Evolutionary conservation across 2,113 vertebrate genomes (phyloP), one percentile per base, ranked within the genome.

Genomic region (Grammomys dolichurus): DNA sequence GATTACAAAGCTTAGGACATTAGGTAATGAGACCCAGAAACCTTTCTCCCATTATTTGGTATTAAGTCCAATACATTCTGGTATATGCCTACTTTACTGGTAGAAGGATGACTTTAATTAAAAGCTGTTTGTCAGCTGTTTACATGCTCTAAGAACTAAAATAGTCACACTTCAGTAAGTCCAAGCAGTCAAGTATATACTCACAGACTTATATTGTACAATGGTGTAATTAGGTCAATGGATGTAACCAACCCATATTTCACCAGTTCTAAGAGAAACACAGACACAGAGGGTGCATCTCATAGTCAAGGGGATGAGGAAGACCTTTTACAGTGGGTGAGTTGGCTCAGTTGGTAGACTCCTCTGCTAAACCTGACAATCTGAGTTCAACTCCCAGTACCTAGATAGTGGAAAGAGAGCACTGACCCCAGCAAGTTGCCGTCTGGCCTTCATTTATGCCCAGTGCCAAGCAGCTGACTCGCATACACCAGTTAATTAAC

Each of bases 1-100:
- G 86, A 85, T 91, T 96, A 96, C 58, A 90, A 91, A 95, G 73
- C 82, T 89, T 58, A 58, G 69, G 69, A 88, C 91, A 75, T 94
- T 90, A 84, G 9, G n/a, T 69, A 24, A 70, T 48, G 7, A 78
- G 63, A 94, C 75, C 76, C 65, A 81, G 33, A n/a, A 91, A 82
- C 26, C 72, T 97, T 97, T 31, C 93, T 77, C 95, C 95, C 67
- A 78, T 76, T 24, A 26, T 54, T 96, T 93, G 12, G 0, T 60
- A 28, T 24, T 87, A 95, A 86, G 63, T 84, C 70, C 22, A 48
- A 31, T 48, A 70, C 86, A 91, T 78, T 90, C 51, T 58, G 63
- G 28, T 36, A 11, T 76, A 56, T 70, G 84, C 22, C 72, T n/a
- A 89, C 60, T 88, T 87, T 31, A 65, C 72, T 88, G n/a, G n/a